Conservation (phyloP, 2,888 invertebrate species). For the Epistrophe grossulariae region DNA sequence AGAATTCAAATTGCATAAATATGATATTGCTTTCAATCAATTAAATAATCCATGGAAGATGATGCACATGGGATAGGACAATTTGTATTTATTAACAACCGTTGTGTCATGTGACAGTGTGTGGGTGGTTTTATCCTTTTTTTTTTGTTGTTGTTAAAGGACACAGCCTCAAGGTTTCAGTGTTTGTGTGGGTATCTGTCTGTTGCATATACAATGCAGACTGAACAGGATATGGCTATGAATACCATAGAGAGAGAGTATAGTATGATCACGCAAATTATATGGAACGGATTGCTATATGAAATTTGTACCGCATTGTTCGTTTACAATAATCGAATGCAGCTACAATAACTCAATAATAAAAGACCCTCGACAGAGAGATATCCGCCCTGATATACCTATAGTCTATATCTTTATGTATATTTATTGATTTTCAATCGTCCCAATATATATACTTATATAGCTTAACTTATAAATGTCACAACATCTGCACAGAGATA, state of each 20-base stretch:
- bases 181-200: background rate
- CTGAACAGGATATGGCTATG: conserved; percentile 7
- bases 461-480: too few species aligned
- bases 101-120: background rate
- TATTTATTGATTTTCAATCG: conserved; percentile 27
- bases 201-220: background rate
- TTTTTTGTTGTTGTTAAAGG: background rate
- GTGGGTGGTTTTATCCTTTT: conserved; percentile 26
- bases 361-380: conserved; percentile 10
- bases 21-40: conserved; percentile 47
- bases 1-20: conserved; percentile 40
- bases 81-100: conserved; percentile 34
- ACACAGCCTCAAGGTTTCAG: background rate
- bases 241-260: conserved; percentile 3
- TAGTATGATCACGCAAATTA: conserved; percentile 3
- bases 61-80: conserved; percentile 38
- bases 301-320: conserved; percentile 35
- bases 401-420: too few species aligned
- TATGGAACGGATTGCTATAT: background rate
- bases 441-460: background rate
- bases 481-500: conserved; percentile 19
- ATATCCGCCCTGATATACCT: background rate
- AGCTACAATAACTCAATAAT: conserved; percentile 41
- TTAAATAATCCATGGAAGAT: conserved; percentile 40
- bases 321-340: conserved; percentile 39